Base-by-base conservation (phyloP, 2,888 invertebrate genomes). In the Chrysolina americana region DNA sequence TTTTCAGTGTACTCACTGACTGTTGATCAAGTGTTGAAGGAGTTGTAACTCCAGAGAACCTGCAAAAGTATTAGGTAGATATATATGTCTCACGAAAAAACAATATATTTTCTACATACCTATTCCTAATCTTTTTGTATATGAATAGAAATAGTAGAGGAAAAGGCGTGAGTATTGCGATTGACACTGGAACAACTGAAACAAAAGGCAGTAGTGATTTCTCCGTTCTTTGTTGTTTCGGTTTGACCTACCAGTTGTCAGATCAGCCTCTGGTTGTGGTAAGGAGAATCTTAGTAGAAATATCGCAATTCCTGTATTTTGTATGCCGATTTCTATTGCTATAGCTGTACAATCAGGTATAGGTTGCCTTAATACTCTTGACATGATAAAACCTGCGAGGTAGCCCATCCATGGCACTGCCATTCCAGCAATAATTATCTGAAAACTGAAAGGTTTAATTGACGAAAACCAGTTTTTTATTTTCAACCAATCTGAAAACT, bases 81-180 rank as follows among this genome's bases (percentile, higher is more conserved):
- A n/a, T n/a, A n/a, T n/a, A 28, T 13, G 15, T 10, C n/a, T 36
- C n/a, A 1, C 3, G n/a, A 15, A 36, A 8, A 8, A 28, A 28
- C 9, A 9, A 47, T 15, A 13, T 9, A n/a, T 59, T 44, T 8
- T 10, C 1, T 23, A 23, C 44, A 50, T 72, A 91, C 91, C 90
- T 90, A 79, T 85, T 86, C 63, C 83, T 88, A 17, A 91, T 87
- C 83, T 90, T 90, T 82, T 91, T 90, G 81, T 89, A 89, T 21
- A 92, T 86, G 83, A 80, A 87, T 8, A 87, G 68, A 10, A 79
- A 64, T 13, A 87, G 66, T 17, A 98, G 90, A 0, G 98, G 98
- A 28, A 97, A 85, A 0, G 98, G 98, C 0, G 98, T 98, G 96
- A 98, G 96, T 63, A 97, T 93, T 23, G 98, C 97, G 36, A 96